phyloP scores from a whole-genome alignment of 37 sponge, comb jelly and placozoan species.

The Oscarella lobularis region DNA sequence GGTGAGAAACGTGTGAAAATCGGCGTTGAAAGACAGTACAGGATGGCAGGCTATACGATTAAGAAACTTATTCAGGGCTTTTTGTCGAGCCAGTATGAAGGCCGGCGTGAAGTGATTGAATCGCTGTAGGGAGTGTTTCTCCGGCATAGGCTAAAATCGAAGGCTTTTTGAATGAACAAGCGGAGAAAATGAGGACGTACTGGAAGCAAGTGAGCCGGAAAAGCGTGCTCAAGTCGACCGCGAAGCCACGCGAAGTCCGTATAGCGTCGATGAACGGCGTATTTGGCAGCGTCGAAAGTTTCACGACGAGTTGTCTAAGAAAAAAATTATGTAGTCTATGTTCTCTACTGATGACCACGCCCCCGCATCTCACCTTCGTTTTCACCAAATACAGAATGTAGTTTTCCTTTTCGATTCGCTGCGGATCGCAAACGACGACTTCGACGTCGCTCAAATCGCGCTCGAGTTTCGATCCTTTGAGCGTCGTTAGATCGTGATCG shows the following conservation, averaged over 20 bases:
- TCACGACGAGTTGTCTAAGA: slow-evolving; percentile 10
- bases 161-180: neutral
- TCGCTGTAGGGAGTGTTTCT: slow-evolving; percentile 53
- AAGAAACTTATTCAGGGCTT: slow-evolving; percentile 62
- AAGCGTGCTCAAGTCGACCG: slow-evolving; percentile 18
- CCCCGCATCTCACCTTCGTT: neutral
- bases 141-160: slow-evolving; percentile 59
- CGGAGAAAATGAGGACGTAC: slow-evolving; percentile 10
- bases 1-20: slow-evolving; percentile 51
- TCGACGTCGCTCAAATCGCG: neutral
- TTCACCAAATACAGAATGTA: neutral
- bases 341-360: no score
- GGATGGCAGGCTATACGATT: slow-evolving; percentile 44
- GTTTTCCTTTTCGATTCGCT: neutral
- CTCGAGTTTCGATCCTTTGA: neutral
- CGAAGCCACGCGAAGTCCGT: slow-evolving; percentile 80
- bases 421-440: neutral
- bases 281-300: slow-evolving; percentile 22
- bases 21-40: slow-evolving; percentile 38
- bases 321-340: no score
- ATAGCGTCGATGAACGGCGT: slow-evolving; percentile 69
- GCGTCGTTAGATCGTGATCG: neutral
- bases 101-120: slow-evolving; percentile 56
- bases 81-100: slow-evolving; percentile 52
- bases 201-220: slow-evolving; percentile 50